Conservation (phyloP, 2,888 invertebrate species). For the Pristionchus exspectatus region DNA sequence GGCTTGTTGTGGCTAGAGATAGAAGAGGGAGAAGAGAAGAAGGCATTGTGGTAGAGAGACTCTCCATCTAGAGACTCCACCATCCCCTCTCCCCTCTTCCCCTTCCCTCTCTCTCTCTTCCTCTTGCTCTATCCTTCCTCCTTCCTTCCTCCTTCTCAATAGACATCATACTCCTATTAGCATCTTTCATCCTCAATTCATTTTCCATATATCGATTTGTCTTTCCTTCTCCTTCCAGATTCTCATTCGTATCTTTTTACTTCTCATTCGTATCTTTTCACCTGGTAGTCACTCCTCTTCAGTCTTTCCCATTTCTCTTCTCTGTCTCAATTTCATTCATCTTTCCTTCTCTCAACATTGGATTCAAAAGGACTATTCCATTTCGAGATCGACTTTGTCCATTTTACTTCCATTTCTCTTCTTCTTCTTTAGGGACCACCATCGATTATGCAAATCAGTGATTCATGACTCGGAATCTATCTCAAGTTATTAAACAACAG, state of each 20-base stretch:
- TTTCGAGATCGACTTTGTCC: neutral
- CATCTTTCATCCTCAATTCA: neutral
- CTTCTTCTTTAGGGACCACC: too few species aligned
- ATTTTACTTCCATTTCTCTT: neutral
- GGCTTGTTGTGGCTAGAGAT: slow-evolving; percentile 5
- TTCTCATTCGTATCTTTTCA: neutral
- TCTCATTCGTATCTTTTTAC: too few species aligned
- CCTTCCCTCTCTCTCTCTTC: neutral
- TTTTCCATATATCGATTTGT: neutral
- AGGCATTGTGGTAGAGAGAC: slow-evolving; percentile 2
- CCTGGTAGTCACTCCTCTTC: slow-evolving; percentile 3
- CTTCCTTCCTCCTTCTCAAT: neutral
- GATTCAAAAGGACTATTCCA: neutral
- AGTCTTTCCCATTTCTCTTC: slow-evolving; percentile 30
- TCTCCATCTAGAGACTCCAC: neutral
- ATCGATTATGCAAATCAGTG: too few species aligned
- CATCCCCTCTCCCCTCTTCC: too few species aligned
- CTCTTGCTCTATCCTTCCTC: neutral
- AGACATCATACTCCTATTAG: neutral
- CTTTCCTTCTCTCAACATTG: neutral
- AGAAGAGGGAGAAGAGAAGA: neutral
- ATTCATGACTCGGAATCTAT: too few species aligned
- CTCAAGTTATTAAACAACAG: too few species aligned
- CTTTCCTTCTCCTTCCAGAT: neutral
- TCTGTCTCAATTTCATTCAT: neutral